Base-by-base conservation (phyloP, 2,113 vertebrate species). In the Taurulus bubalis region DNA sequence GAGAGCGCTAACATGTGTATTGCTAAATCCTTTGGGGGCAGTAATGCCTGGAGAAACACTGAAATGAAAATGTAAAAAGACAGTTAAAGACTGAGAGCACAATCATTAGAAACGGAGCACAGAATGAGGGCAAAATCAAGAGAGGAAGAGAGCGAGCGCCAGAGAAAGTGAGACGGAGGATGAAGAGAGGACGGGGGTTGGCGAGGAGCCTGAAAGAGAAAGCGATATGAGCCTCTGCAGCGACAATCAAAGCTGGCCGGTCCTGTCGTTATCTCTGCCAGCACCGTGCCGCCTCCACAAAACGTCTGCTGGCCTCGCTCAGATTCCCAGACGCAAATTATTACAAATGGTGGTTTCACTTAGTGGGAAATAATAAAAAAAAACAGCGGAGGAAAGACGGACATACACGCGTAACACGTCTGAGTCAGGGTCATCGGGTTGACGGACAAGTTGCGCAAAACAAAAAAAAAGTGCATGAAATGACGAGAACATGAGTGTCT, bases 181-280 rank as follows among this genome's bases (percentile, higher is more conserved):
- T 40, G 40, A 58, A 66, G 53, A 80, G 72, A 77, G 10, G 24
- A 1, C 26, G 22, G 20, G 10, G 30, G 20, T 0, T 45, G 4
- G 28, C 22, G 1, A 56, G 26, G 38, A 15, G 8, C 47, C 74
- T 53, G 67, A 73, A 71, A 53, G 26, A 62, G 59, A 36, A 63
- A 65, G 69, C 2, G 60, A 63, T 59, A 11, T 7, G 20, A 45
- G 40, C 36, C 32, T 72, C 67, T 11, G 69, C 66, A 34, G 72
- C 1, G 36, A 64, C 55, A 66, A 71, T 84, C 85, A 79, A 67
- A 82, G 82, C 45, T 18, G 45, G 36, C 64, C 8, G 58, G 1
- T 71, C 42, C 58, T 58, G 62, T 77, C 9, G 22, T 69, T 59
- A 72, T 82, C 79, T 71, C 51, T 51, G 71, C 34, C 36, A 45